A percentile compares a stretch with the other conserved stretches of the same genome.
Evolutionary conservation across 2,888 invertebrate species (phyloP).

Genomic region (Drosophila ochracea): DNA sequence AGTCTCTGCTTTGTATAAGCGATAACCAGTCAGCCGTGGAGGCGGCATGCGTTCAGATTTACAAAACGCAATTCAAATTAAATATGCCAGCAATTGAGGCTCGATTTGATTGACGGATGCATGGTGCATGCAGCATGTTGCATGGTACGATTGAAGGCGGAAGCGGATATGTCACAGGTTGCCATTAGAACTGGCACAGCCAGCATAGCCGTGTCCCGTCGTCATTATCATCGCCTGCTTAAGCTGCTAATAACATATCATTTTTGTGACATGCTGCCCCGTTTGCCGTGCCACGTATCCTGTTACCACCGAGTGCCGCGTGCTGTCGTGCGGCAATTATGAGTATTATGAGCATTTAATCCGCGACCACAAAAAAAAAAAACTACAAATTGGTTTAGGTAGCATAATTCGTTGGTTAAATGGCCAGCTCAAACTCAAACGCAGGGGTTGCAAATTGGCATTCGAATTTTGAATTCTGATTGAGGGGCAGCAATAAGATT

Average conservation of each 20-base stretch:
- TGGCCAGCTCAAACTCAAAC: slow-evolving; percentile 40
- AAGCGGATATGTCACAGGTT: slow-evolving; percentile 70
- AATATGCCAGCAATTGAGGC: slow-evolving; percentile 50
- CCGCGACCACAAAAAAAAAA: slow-evolving; percentile 68
- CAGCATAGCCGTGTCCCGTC: neutral
- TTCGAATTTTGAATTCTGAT: neutral
- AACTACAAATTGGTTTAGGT: slow-evolving; percentile 70
- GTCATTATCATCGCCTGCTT: slow-evolving; percentile 41
- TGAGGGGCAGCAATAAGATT: neutral
- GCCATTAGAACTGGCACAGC: slow-evolving; percentile 34
- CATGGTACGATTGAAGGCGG: slow-evolving; percentile 48
- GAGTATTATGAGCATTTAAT: slow-evolving; percentile 83
- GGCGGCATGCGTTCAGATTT: slow-evolving; percentile 44
- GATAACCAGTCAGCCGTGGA: slow-evolving; percentile 31
- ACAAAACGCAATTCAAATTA: slow-evolving; percentile 51
- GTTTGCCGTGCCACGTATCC: slow-evolving; percentile 50
- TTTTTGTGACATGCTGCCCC: slow-evolving; percentile 54
- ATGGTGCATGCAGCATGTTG: slow-evolving; percentile 17
- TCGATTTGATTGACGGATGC: slow-evolving; percentile 70
- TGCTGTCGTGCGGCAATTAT: slow-evolving; percentile 71
- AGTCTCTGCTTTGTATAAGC: slow-evolving; percentile 10
- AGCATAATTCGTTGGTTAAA: slow-evolving; percentile 51
- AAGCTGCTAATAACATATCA: slow-evolving; percentile 74
- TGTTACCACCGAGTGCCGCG: slow-evolving; percentile 68
- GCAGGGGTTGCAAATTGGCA: slow-evolving; percentile 35